Percentiles rank a stretch among this genome's conserved stretches.
phyloP scores from a whole-genome alignment of 2,888 invertebrate genomes.

The Tachina grossa region DNA sequence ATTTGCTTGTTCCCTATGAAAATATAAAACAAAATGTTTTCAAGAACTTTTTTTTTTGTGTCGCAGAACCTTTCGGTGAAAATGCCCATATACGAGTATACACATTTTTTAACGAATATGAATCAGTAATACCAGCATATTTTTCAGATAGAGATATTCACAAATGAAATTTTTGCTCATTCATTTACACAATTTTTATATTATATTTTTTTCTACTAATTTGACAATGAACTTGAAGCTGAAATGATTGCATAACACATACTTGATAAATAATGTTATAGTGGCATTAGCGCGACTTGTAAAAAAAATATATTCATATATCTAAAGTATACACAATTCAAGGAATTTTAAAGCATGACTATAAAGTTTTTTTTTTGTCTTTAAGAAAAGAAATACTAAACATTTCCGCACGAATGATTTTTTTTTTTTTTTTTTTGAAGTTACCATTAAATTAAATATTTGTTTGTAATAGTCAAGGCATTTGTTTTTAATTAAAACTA shows the following conservation, averaged over 20 bases:
- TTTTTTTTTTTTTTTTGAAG: background rate
- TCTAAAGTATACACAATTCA: too few relatives aligned
- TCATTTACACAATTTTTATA: slow-evolving; percentile 8
- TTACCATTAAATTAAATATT: background rate
- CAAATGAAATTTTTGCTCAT: background rate
- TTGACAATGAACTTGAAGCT: slow-evolving; percentile 61
- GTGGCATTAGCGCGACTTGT: background rate
- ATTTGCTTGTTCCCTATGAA: too few relatives aligned
- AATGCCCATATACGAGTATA: too few relatives aligned
- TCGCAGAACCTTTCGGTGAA: too few relatives aligned
- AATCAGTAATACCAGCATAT: background rate
- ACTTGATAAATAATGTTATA: slow-evolving; percentile 1
- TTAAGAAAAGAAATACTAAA: background rate
- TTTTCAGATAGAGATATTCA: background rate
- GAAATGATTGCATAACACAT: slow-evolving; percentile 35
- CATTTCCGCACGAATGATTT: background rate
- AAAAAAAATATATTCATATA: background rate
- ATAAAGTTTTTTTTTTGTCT: background rate
- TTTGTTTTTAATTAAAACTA: slow-evolving; percentile 25
- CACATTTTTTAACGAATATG: background rate
- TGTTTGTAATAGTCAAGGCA: background rate
- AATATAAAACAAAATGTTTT: too few relatives aligned
- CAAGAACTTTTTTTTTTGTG: too few relatives aligned
- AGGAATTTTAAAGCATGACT: slow-evolving; percentile 4
- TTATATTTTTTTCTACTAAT: background rate